Evolutionary conservation across 1,140 invertebrate species (phyloP).

Genomic region (Aphis craccivora): DNA sequence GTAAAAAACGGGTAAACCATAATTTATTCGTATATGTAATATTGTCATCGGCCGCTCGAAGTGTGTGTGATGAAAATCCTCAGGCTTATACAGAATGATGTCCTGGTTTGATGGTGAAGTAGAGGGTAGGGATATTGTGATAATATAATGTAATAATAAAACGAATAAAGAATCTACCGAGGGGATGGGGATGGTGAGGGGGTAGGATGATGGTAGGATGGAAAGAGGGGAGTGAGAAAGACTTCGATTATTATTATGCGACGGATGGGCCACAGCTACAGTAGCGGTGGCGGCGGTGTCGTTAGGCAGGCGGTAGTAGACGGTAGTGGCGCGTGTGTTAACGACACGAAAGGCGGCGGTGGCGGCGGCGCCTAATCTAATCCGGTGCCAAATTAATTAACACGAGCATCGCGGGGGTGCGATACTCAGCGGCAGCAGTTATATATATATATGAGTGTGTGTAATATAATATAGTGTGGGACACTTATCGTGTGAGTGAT

Average conservation of each 20-base stretch:
- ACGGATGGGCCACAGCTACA: not conserved
- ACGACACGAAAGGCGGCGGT: not conserved
- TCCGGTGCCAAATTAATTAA: slow-evolving; percentile 53
- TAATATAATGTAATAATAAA: slow-evolving; percentile 27
- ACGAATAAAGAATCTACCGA: not conserved
- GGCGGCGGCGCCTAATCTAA: slow-evolving; percentile 7
- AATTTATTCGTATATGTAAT: not conserved
- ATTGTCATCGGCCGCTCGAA: not conserved
- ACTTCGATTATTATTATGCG: not conserved
- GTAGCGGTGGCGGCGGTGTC: not conserved
- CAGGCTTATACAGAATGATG: not conserved
- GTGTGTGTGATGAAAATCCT: not conserved
- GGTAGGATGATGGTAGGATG: not conserved
- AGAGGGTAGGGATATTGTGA: not conserved
- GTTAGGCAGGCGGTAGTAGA: not conserved
- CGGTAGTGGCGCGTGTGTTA: not conserved
- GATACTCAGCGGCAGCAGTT: not conserved
- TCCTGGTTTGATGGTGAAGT: not conserved
- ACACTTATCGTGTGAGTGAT: too few relatives aligned
- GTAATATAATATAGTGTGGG: too few relatives aligned
- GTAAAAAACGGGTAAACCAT: not conserved
- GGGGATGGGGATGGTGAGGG: too few relatives aligned
- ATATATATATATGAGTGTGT: not conserved
- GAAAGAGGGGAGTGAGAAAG: not conserved
- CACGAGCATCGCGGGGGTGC: not conserved